These are phyloP conservation scores for Medauroidea extradentata DNA, from an alignment of 1,140 invertebrate genomes.

Conservation along the genomic window DNA sequence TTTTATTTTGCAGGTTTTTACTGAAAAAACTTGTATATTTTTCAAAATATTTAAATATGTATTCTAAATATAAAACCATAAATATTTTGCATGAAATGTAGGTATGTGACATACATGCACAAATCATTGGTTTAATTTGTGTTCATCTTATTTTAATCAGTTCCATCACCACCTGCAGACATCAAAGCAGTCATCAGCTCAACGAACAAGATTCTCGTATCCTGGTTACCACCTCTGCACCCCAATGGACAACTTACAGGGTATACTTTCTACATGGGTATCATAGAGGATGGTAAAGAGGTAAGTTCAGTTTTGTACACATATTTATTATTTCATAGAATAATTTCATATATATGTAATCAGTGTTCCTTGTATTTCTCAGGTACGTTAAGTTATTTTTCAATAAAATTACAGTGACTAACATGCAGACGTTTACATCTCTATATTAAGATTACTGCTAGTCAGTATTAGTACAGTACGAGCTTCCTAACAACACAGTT, in stretches of 20 bases:
- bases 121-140: too few species aligned
- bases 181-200: conserved; percentile 85
- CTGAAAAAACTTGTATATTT: too few species aligned
- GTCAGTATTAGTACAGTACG: too few species aligned
- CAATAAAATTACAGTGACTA: too few species aligned
- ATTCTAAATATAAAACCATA: background rate
- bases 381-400: too few species aligned
- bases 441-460: too few species aligned
- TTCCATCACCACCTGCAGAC: conserved; percentile 78
- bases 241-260: conserved; percentile 72
- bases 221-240: conserved; percentile 74
- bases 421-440: too few species aligned
- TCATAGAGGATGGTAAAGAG: conserved; percentile 67
- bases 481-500: too few species aligned
- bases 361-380: too few species aligned
- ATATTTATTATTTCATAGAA: background rate
- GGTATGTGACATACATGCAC: background rate
- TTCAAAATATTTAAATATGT: too few species aligned
- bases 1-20: too few species aligned
- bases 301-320: conserved; percentile 34
- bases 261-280: conserved; percentile 77
- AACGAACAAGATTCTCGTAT: conserved; percentile 77
- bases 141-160: too few species aligned
- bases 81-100: background rate
- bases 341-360: background rate